Base-by-base conservation (phyloP, 2,888 invertebrate genomes). In the Macrosoma leucophasiata region DNA sequence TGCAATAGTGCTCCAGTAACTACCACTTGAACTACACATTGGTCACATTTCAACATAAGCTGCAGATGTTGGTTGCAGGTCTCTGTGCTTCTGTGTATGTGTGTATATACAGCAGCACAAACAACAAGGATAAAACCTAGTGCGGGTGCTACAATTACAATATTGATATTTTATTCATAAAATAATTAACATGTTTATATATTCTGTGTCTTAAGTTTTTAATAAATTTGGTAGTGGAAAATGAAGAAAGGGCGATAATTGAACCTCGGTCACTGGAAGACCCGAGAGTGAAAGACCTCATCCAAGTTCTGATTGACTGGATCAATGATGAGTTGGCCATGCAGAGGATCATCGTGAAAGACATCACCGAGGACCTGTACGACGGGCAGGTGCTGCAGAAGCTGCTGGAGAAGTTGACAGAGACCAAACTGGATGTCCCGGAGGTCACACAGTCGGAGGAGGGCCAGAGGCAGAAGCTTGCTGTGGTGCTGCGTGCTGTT, bases 401-500 rank as follows among this genome's bases (percentile, higher is more conserved):
- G 58, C 67, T 91, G 2, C 74, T 90, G 55, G 96, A 97, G 70
- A 95, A 95, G 68, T 79, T 97, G 26, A 94, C 96, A 0, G 90
- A 91, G 12, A 91, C 92, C 29, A 94, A 96, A 73, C 82, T 99
- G 26, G 97, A 98, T 77, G 97, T 98, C 3, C 95, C 97, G 0
- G 98, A 99, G 85, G 98, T 99, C 1, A 97, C 98, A 0, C 98
- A 98, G 71, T 97, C 97, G 0, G 98, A 98, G 72, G 96, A 96
- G 69, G 96, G 97, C 0, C 99, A 99, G 72, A 92, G 95, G 43
- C 96, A 98, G 65, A 99, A 99, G 63, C 79, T 99, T 17, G 88
- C 90, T 36, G 90, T 96, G 39, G 97, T 98, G 19, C 79, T 99
- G 22, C 90, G 91, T 48, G 92, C 94, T 41, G 94, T 96, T 9